These are phyloP conservation scores for Coilia nasus DNA, from an alignment of 2,797 vertebrate genomes.

Conservation along the genomic window DNA sequence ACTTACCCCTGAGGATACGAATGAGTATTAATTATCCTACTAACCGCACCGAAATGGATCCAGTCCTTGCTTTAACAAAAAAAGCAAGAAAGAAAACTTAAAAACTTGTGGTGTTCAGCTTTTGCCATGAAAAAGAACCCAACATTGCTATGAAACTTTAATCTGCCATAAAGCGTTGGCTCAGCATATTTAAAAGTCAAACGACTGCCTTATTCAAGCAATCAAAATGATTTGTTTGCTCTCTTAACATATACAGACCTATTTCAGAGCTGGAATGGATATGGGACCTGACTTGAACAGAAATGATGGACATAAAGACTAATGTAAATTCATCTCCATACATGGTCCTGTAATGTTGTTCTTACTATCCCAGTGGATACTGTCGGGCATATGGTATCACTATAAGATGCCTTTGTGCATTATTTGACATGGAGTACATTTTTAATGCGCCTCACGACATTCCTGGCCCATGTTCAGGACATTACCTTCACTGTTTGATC, in stretches of 20 bases:
- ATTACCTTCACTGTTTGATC: background rate
- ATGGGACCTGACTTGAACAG: conserved; percentile 7
- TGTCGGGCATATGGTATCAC: background rate
- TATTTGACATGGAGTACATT: background rate
- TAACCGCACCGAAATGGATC: conserved; percentile 53
- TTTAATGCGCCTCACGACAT: background rate
- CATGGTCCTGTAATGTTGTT: background rate
- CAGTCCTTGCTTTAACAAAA: conserved; percentile 34
- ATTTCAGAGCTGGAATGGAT: background rate
- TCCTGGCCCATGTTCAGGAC: background rate
- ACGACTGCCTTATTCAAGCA: conserved; percentile 19
- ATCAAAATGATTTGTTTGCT: conserved; percentile 29
- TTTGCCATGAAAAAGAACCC: conserved; percentile 57
- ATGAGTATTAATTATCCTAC: conserved; percentile 56
- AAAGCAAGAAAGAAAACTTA: conserved; percentile 4
- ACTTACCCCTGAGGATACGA: conserved; percentile 39
- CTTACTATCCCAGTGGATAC: background rate
- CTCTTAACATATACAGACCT: conserved; percentile 56
- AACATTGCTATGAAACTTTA: conserved; percentile 63
- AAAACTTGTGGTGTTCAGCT: conserved; percentile 59
- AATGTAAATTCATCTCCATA: conserved; percentile 1
- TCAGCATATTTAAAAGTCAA: conserved; percentile 41
- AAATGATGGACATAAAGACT: background rate
- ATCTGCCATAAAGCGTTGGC: conserved; percentile 56
- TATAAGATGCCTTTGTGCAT: background rate